Conservation (phyloP, 92 coral and sea anemone genomes). For the Paramuricea clavata region DNA sequence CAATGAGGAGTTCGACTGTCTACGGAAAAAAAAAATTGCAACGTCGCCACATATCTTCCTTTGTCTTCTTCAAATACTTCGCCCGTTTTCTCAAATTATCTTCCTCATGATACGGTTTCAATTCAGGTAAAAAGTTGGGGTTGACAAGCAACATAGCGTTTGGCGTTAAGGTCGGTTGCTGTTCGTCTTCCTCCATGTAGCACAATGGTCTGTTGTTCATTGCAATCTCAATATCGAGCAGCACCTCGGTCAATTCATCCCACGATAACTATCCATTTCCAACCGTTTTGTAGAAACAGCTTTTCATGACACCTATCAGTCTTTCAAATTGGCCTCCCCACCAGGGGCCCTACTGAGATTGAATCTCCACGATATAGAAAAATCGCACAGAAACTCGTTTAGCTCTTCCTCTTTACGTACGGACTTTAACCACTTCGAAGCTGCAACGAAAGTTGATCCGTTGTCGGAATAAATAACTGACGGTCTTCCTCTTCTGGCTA, state of each 20-base stretch:
- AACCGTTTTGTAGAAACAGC: conserved; percentile 53
- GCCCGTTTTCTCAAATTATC: neutral
- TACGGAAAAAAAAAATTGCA: no score
- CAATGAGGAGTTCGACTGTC: no score
- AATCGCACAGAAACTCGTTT: no score
- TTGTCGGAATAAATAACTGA: conserved; percentile 63
- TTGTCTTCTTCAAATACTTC: neutral
- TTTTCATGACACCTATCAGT: conserved; percentile 64
- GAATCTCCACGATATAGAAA: no score
- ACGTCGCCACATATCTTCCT: neutral
- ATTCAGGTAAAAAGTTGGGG: conserved; percentile 16
- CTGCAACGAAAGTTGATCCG: conserved; percentile 61
- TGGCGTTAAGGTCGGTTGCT: conserved; percentile 61
- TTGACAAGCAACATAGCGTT: conserved; percentile 33
- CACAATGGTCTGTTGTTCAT: conserved; percentile 40
- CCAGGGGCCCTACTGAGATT: conserved; percentile 69
- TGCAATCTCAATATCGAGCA: conserved; percentile 65
- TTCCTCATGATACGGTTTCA: conserved; percentile 9
- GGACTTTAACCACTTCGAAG: conserved; percentile 69
- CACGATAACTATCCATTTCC: conserved; percentile 56
- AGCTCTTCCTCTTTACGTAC: conserved; percentile 58
- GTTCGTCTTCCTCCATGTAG: conserved; percentile 64
- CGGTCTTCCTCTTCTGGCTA: conserved; percentile 64
- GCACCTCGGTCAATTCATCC: conserved; percentile 58
- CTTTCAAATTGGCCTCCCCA: conserved; percentile 71